phyloP scores from a whole-genome alignment of 2,113 vertebrate species.

The Nettapus auritus region DNA sequence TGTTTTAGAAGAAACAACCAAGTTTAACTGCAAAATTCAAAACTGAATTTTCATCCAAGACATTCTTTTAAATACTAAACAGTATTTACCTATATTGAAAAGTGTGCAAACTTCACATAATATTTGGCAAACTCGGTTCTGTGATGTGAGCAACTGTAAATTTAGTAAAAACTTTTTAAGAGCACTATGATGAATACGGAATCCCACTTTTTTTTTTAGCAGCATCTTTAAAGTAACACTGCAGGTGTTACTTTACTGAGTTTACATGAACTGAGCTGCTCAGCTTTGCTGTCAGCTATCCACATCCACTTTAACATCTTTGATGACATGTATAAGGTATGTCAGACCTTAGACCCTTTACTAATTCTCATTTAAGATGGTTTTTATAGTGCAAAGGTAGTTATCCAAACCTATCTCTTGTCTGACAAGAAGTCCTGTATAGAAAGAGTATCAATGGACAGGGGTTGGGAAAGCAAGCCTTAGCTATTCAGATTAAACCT shows the following conservation, averaged over 20 bases:
- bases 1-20: background rate
- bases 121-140: background rate
- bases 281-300: no score
- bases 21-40: background rate
- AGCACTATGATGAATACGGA: background rate
- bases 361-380: background rate
- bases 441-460: background rate
- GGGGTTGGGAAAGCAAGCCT: background rate
- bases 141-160: background rate
- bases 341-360: background rate
- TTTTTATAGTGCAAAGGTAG: background rate
- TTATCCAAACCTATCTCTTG: background rate
- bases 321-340: background rate
- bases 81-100: background rate
- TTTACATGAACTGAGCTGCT: no score
- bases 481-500: background rate
- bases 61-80: background rate
- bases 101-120: background rate
- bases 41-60: background rate
- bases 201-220: background rate
- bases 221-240: background rate
- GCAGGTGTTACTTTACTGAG: no score
- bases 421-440: background rate
- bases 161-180: background rate
- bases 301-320: background rate